Conservation (phyloP, 2,113 vertebrate genomes). For the Gymnarchus niloticus region DNA sequence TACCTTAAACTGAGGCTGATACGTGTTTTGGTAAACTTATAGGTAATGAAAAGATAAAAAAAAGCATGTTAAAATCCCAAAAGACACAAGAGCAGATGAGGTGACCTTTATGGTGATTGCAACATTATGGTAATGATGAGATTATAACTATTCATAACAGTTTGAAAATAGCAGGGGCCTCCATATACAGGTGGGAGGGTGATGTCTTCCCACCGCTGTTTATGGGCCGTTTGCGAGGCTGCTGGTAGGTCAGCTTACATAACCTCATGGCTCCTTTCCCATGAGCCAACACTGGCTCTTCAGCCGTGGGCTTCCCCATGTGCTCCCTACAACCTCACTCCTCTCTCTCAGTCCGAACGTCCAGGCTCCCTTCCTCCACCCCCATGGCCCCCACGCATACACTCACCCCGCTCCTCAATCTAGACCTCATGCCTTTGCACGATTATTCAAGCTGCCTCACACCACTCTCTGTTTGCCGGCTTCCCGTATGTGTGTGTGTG, state of each 20-base stretch:
- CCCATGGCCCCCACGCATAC: constrained; percentile 8
- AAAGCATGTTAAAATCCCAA: not conserved
- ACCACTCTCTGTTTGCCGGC: not conserved
- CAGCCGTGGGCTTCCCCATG: constrained; percentile 2
- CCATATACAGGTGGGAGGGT: not conserved
- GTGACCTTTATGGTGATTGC: not conserved
- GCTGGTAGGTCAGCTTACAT: constrained; percentile 23
- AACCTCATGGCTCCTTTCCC: not conserved
- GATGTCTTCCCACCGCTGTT: not conserved
- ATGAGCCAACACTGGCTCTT: not conserved
- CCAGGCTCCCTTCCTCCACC: not conserved
- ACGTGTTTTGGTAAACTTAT: not conserved
- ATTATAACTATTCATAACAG: not conserved
- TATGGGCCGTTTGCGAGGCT: not conserved
- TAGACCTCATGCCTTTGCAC: no score
- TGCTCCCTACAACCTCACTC: not conserved
- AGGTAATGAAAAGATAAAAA: not conserved
- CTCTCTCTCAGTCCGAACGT: not conserved
- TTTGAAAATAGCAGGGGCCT: not conserved
- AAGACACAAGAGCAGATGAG: not conserved
- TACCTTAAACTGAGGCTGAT: not conserved
- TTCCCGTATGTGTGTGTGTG: not conserved
- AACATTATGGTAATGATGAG: not conserved
- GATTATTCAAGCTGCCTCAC: not conserved
- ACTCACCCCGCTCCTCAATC: not conserved